phyloP scores from a whole-genome alignment of 2,113 vertebrate species.

The Psilopsiagon aymara region DNA sequence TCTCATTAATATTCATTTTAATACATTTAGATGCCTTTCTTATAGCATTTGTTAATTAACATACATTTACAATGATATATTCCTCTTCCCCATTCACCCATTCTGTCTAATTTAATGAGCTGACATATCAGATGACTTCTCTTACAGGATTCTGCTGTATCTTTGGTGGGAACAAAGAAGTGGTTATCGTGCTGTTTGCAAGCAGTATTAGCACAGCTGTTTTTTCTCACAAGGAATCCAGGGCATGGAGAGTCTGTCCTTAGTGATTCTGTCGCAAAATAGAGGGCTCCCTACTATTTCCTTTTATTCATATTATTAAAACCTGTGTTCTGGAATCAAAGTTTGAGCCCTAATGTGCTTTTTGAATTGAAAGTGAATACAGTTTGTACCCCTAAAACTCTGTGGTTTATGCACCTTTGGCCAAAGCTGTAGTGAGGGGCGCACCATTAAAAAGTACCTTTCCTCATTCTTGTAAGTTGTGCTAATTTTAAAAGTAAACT shows the following conservation, averaged over 20 bases:
- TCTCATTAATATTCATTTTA: constrained; percentile 71
- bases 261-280: neutral
- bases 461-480: neutral
- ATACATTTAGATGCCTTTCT: constrained; percentile 64
- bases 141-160: constrained; percentile 28
- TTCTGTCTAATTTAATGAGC: constrained; percentile 64
- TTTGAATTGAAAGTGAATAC: neutral
- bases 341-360: neutral
- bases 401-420: neutral
- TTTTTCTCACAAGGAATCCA: constrained; percentile 13
- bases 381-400: neutral
- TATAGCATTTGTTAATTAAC: constrained; percentile 65
- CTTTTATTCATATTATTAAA: neutral
- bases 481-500: constrained; percentile 52
- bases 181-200: constrained; percentile 10
- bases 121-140: constrained; percentile 64
- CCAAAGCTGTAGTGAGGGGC: neutral
- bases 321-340: neutral
- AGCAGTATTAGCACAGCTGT: neutral
- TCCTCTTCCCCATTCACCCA: constrained; percentile 47
- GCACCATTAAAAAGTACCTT: neutral
- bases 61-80: constrained; percentile 61
- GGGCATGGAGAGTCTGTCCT: neutral
- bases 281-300: neutral
- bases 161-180: constrained; percentile 55